These are phyloP conservation scores for Ornithorhynchus anatinus DNA, from an alignment of 2,113 vertebrate genomes.

Conservation along the genomic window DNA sequence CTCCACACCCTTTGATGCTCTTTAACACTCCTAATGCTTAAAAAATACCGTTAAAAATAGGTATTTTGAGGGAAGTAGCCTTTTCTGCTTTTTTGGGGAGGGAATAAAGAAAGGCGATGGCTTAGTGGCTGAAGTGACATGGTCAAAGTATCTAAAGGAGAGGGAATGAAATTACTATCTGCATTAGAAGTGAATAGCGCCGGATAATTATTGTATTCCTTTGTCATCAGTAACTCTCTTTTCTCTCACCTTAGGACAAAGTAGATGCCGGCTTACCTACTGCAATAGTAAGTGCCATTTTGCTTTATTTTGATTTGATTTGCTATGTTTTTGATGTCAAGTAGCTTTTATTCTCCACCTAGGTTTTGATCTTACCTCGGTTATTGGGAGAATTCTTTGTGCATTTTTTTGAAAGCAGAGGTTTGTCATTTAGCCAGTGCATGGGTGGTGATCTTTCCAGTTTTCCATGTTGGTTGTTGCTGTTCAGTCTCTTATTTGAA, in stretches of 20 bases:
- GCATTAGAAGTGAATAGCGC: conserved; percentile 12
- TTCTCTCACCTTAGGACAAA: conserved; percentile 82
- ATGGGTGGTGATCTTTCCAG: too few species aligned
- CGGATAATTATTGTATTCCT: conserved; percentile 7
- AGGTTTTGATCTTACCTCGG: too few species aligned
- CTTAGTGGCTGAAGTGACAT: conserved; percentile 2
- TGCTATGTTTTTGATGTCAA: too few species aligned
- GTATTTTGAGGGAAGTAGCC: too few species aligned
- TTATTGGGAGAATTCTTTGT: too few species aligned
- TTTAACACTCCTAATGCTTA: too few species aligned
- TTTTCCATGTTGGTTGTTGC: background rate
- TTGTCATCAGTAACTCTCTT: background rate
- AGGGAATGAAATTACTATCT: background rate
- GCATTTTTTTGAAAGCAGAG: background rate
- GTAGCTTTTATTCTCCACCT: too few species aligned
- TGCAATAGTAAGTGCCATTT: conserved; percentile 88
- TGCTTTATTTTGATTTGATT: too few species aligned
- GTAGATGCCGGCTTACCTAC: conserved; percentile 97
- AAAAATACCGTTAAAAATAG: too few species aligned
- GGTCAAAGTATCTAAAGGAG: conserved; percentile 1
- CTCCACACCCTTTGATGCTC: too few species aligned
- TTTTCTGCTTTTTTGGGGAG: too few species aligned
- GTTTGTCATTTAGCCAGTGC: too few species aligned
- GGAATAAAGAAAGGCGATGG: background rate
- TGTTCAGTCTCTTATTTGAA: conserved; percentile 4